Conservation (phyloP, 2,888 invertebrate species). For the Heliconius aoede region DNA sequence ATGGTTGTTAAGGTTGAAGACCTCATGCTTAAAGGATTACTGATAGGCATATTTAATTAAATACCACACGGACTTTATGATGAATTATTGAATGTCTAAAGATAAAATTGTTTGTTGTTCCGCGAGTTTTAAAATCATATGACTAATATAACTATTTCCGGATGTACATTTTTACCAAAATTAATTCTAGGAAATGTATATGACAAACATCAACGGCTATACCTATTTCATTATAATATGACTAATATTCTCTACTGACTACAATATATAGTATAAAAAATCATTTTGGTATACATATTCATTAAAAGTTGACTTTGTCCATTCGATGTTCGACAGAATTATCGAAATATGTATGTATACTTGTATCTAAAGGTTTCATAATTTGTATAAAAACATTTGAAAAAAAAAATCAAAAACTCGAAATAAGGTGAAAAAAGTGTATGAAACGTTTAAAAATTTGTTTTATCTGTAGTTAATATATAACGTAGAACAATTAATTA, state of each 20-base stretch:
- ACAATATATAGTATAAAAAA: not conserved
- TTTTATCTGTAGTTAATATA: not conserved
- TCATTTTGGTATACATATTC: not conserved
- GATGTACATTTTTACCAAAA: conserved; percentile 6
- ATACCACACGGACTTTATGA: conserved; percentile 32
- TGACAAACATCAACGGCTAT: conserved; percentile 19
- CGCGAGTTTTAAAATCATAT: conserved; percentile 5
- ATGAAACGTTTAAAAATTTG: not conserved
- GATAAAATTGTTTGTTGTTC: not conserved
- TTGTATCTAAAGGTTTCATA: not conserved
- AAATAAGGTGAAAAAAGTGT: not conserved
- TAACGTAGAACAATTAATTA: conserved; percentile 3
- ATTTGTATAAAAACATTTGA: not conserved
- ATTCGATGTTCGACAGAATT: too few species aligned
- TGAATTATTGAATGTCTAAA: conserved; percentile 1
- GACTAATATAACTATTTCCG: conserved; percentile 40
- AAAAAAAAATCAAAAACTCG: not conserved
- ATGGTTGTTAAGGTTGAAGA: conserved; percentile 67
- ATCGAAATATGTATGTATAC: too few species aligned
- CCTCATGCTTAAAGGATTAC: conserved; percentile 60
- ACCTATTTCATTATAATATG: conserved; percentile 17
- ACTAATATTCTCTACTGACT: conserved; percentile 25
- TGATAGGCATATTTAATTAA: conserved; percentile 46
- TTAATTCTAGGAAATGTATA: conserved; percentile 11
- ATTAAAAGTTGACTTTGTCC: not conserved